Percentiles rank a stretch among this genome's conserved stretches.
phyloP scores from a whole-genome alignment of 2,797 vertebrate species.

The Eulemur coronatus region DNA sequence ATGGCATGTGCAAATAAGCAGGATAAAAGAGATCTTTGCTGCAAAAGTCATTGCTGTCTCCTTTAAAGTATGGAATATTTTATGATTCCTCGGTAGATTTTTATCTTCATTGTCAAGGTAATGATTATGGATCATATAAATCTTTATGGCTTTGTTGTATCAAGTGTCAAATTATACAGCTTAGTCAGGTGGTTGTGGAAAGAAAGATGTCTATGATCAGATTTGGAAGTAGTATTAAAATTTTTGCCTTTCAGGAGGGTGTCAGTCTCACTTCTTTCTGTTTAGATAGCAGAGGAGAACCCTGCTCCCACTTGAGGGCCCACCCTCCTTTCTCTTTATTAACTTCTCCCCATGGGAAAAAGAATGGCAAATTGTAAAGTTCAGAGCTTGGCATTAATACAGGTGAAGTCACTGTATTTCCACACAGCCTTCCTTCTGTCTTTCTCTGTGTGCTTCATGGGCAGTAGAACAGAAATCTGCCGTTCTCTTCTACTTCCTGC shows the following conservation, averaged over 20 bases:
- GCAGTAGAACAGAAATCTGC: neutral
- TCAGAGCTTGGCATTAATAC: neutral
- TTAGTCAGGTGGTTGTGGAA: slow-evolving; percentile 43
- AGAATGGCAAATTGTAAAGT: neutral
- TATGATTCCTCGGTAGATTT: slow-evolving; percentile 59
- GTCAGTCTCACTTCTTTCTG: neutral
- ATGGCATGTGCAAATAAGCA: slow-evolving; percentile 47
- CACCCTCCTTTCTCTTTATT: neutral
- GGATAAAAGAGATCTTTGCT: neutral
- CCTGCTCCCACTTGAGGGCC: neutral
- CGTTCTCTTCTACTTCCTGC: neutral
- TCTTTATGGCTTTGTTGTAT: slow-evolving; percentile 65
- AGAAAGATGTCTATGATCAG: slow-evolving; percentile 25
- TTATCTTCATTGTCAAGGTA: slow-evolving; percentile 67
- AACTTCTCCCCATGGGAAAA: neutral
- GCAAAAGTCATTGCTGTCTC: slow-evolving; percentile 39
- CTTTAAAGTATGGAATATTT: slow-evolving; percentile 58
- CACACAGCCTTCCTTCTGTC: neutral
- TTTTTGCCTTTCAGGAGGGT: neutral
- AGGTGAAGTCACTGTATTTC: neutral
- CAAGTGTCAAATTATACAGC: slow-evolving; percentile 53
- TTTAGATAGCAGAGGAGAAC: neutral
- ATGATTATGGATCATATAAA: slow-evolving; percentile 67
- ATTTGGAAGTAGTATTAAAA: neutral
- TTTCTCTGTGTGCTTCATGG: neutral